Percentiles rank a stretch among this genome's conserved stretches.
Conservation (phyloP, 2,113 vertebrate species). For the Echinops telfairi region DNA sequence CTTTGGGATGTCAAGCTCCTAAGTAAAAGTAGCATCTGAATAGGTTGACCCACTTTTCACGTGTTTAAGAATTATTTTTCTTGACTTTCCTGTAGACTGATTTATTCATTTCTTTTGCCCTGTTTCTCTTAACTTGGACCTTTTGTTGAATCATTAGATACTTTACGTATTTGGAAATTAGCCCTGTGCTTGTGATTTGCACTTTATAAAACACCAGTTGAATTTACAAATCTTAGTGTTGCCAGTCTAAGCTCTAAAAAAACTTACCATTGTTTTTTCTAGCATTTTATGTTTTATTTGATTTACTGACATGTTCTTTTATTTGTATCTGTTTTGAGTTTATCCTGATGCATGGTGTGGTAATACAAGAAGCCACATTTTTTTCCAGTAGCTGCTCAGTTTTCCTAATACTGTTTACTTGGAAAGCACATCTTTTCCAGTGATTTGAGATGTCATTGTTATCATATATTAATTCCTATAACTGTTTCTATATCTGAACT, state of each 20-base stretch:
- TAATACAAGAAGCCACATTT: not conserved
- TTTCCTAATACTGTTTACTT: not conserved
- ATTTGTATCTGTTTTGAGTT: not conserved
- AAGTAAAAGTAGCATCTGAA: not conserved
- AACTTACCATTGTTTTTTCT: not conserved
- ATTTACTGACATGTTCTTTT: not conserved
- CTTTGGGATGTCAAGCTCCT: rapidly evolving
- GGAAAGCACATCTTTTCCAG: not conserved
- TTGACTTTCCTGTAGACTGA: not conserved
- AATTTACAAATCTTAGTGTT: not conserved
- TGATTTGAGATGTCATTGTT: not conserved
- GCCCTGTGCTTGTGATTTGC: not conserved
- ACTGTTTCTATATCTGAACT: not conserved
- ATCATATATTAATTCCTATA: not conserved
- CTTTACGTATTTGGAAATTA: not conserved
- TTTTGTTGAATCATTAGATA: not conserved
- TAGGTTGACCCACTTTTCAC: not conserved
- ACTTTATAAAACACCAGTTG: not conserved
- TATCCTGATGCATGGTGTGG: too few relatives aligned
- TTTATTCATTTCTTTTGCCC: not conserved
- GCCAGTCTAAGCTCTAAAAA: not conserved
- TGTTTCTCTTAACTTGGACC: not conserved
- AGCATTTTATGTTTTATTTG: not conserved
- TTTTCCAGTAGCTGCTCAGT: not conserved
- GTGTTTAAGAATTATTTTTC: too few relatives aligned